Base-by-base conservation (phyloP, 1,140 invertebrate species). In the Macrobrachium nipponense region DNA sequence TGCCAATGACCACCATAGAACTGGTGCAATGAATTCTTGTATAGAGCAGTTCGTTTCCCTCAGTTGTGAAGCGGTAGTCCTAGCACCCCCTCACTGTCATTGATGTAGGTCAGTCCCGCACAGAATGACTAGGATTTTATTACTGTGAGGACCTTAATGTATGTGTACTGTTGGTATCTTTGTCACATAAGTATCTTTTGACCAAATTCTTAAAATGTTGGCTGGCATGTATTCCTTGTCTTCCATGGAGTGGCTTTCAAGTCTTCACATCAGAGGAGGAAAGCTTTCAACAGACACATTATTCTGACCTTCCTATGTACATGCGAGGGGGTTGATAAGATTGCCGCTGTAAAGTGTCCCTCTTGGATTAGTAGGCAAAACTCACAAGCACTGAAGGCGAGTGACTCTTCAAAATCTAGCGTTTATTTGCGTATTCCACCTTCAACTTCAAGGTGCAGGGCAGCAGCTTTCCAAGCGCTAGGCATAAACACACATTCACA, bases 271-370 rank as follows among this genome's bases (percentile, higher is more conserved):
- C 5, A 12, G 8, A 10, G 3, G 51, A 7, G 51, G 27, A 36
- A 36, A 44, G 72, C 18, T 44, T 73, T 11, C 43, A 44, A 44
- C 51, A 44, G 8, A 14, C n/a, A 23, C 73, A 76, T 20, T 76
- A 58, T 10, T 15, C 23, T 58, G 73, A 58, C 44, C 17, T 58
- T 59, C 44, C 59, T n/a, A n/a, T n/a, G n/a, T n/a, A n/a, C 51
- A 51, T 20, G 80, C 80, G 80, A 81, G 80, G 80, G 51, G 43
- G 80, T 23, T 59, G 66, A 81, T 81, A 81, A 81, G 80, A 81
- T 59, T 68, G 60, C 66, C 27, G 80, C 80, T 72, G 11, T 59
- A 51, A 51, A n/a, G 66, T 70, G 44, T 70, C 80, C 58, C 80
- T 59, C 43, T 59, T 81, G 66, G 60, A 70, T 81, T 70, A 76